Percentiles rank a stretch among this genome's conserved stretches.
phyloP scores from a whole-genome alignment of 2,113 vertebrate species.

The Pungitius pungitius region DNA sequence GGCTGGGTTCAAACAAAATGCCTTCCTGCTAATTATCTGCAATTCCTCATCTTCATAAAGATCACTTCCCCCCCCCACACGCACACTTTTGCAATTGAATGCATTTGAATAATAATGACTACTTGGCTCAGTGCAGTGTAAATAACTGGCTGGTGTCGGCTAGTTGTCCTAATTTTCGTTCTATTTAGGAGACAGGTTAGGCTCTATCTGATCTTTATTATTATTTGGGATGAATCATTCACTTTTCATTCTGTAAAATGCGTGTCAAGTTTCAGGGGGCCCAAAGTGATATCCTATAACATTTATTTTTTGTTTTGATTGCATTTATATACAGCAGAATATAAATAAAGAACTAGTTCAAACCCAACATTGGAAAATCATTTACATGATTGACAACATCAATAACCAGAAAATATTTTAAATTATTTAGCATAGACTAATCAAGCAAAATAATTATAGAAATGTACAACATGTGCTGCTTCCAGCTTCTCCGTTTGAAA shows the following conservation, averaged over 20 bases:
- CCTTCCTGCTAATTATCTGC: conserved; percentile 79
- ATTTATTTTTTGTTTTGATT: background rate
- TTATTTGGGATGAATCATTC: background rate
- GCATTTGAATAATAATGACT: conserved; percentile 83
- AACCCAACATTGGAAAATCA: background rate
- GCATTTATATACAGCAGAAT: background rate
- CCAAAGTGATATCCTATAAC: background rate
- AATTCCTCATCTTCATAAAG: conserved; percentile 78
- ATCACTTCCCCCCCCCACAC: conserved; percentile 44
- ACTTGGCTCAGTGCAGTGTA: conserved; percentile 60
- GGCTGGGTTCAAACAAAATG: conserved; percentile 81
- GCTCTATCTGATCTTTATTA: conserved; percentile 7
- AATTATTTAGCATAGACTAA: background rate
- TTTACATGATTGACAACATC: background rate
- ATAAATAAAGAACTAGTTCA: background rate
- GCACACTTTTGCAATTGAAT: conserved; percentile 71
- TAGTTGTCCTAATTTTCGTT: conserved; percentile 73
- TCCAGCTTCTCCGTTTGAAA: background rate
- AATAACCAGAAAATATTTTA: background rate
- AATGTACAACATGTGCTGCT: background rate
- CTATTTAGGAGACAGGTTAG: conserved; percentile 61
- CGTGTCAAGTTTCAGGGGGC: background rate
- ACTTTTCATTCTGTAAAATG: background rate
- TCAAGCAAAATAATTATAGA: background rate
- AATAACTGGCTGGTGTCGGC: conserved; percentile 67